Evolutionary conservation across 1,140 invertebrate genomes (phyloP), one percentile per base, ranked within the genome.

Genomic region (Homalodisca vitripennis): DNA sequence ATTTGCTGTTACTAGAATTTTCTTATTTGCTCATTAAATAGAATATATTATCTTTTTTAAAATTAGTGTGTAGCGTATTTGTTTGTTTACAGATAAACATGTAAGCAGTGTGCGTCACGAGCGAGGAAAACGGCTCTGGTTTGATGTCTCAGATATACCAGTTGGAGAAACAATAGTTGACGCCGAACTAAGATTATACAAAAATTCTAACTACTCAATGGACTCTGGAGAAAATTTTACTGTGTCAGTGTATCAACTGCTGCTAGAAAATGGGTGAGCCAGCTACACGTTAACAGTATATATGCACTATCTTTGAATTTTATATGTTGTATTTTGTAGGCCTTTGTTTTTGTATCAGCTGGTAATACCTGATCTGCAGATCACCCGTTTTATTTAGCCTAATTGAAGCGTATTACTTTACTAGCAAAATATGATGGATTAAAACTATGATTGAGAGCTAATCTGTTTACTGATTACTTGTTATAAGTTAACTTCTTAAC

Each of bases 121-220:
- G 70, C 87, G 89, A 76, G 93, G 94, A 1, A 87, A 91, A 75
- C 86, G 91, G 47, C 86, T 97, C 17, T 97, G 92, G 92, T 98
- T 98, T 79, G 93, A 97, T 78, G 89, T 95, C 10, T 86, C 88
- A 2, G 92, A 96, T 75, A 88, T 96, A 6, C 87, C 92, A 1
- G 78, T 83, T 2, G 89, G 88, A 67, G 91, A 95, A 74, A 86
- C 86, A 6, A 86, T 97, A 22, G 87, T 95, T 30, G 89, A 89
- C 55, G 93, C 93, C 0, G 94, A 97, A 79, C 79, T 98, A 14
- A 83, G 93, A 46, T 81, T 98, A 1, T 96, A 91, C 78, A 70
- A 66, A 65, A 75, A 73, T 30, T 74, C 74, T 14, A 75, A 76
- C 73, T 75, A 73, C 46, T 74, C 70, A 6, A 74, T 77, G 65